phyloP scores from a whole-genome alignment of 2,113 vertebrate genomes.

The Bubo blakistoni region DNA sequence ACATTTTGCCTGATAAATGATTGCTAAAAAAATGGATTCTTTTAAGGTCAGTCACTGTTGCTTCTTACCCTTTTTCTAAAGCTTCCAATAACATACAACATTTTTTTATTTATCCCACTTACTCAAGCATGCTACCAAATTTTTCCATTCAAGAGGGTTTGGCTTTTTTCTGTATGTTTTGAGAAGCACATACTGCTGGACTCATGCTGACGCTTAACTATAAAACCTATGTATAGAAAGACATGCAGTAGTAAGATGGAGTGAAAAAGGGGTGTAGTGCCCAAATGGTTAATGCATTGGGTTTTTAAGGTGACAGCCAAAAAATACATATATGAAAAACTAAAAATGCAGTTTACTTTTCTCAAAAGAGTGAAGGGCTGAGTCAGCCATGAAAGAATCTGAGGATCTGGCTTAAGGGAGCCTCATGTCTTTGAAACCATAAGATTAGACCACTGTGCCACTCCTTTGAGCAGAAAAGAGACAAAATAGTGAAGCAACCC shows the following conservation, averaged over 20 bases:
- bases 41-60: background rate
- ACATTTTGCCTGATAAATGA: slow-evolving; percentile 53
- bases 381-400: background rate
- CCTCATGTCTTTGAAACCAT: background rate
- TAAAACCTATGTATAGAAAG: background rate
- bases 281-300: background rate
- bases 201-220: background rate
- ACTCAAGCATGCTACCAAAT: background rate
- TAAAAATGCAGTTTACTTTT: background rate
- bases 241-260: background rate
- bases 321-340: background rate
- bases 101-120: background rate
- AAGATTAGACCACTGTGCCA: background rate
- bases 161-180: background rate
- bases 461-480: background rate
- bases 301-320: background rate
- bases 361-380: background rate
- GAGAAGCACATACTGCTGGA: background rate
- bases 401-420: background rate
- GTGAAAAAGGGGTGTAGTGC: background rate
- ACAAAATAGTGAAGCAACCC: background rate
- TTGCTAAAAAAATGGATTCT: background rate
- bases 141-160: background rate
- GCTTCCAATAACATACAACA: background rate
- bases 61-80: background rate